These are phyloP conservation scores for Prosopocoilus inquinatus DNA, from an alignment of 2,888 invertebrate genomes.

Conservation along the genomic window DNA sequence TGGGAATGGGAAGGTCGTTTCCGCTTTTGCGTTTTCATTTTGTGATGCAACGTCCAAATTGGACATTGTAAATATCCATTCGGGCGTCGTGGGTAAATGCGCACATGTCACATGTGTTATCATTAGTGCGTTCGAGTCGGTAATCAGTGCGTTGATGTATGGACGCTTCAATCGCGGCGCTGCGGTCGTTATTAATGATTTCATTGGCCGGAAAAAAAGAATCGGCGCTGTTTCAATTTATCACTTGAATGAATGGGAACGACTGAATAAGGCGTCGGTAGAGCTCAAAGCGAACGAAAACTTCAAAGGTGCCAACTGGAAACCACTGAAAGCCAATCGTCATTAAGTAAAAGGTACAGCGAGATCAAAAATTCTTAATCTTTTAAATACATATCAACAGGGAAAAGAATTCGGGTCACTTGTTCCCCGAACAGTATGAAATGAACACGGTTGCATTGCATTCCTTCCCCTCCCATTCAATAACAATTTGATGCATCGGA, in stretches of 20 bases:
- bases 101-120: conserved; percentile 19
- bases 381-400: too few species aligned
- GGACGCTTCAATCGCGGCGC: conserved; percentile 3
- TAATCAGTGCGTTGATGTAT: conserved; percentile 5
- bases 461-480: too few species aligned
- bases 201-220: conserved; percentile 13
- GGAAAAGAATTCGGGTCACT: too few species aligned
- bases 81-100: conserved; percentile 22
- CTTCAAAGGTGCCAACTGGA: too few species aligned
- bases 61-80: conserved; percentile 26
- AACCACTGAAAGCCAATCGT: too few species aligned
- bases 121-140: conserved; percentile 10
- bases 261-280: too few species aligned
- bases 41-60: conserved; percentile 3
- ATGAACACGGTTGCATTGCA: too few species aligned
- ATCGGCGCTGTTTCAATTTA: conserved; percentile 14
- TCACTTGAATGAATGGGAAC: conserved; percentile 8
- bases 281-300: too few species aligned
- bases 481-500: too few species aligned
- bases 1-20: conserved; percentile 1
- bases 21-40: background rate
- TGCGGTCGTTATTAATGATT: conserved; percentile 18
- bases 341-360: too few species aligned
- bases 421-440: too few species aligned
- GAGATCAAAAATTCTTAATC: too few species aligned